phyloP scores from a whole-genome alignment of 1,140 invertebrate genomes.

The Alviniconcha marisindica region DNA sequence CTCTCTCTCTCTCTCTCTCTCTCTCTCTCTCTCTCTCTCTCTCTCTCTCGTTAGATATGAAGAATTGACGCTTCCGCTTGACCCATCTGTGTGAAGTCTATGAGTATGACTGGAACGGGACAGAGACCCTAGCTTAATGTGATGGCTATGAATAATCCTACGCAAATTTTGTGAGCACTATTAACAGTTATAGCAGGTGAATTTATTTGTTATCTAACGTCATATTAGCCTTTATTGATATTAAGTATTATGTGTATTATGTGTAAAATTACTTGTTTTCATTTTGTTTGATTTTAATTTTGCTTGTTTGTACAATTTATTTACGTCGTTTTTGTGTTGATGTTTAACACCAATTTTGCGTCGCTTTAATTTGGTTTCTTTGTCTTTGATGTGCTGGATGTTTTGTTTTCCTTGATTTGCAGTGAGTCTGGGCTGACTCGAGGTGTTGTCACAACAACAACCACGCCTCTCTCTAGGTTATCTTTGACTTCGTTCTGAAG shows the following conservation, averaged over 20 bases:
- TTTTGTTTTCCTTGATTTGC: constrained; percentile 28
- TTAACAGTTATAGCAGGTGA: no score
- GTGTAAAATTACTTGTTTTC: not conserved
- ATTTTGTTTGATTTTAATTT: not conserved
- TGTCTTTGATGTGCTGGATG: constrained; percentile 22
- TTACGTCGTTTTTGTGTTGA: not conserved
- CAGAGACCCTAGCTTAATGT: no score
- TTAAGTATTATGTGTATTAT: no score
- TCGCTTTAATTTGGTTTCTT: not conserved
- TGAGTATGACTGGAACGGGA: no score
- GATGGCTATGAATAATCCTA: no score
- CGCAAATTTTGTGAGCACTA: no score
- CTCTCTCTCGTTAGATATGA: not conserved
- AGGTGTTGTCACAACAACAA: not conserved
- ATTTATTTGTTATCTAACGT: no score
- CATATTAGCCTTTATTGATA: no score
- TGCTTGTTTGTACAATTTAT: not conserved
- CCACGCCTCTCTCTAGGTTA: not conserved
- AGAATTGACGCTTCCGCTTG: no score
- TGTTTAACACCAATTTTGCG: not conserved
- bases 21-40: not conserved
- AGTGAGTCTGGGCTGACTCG: not conserved
- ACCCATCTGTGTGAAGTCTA: no score
- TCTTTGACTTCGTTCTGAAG: not conserved
- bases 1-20: not conserved